Conservation (phyloP, 2,113 vertebrate genomes). For the Mugil cephalus region DNA sequence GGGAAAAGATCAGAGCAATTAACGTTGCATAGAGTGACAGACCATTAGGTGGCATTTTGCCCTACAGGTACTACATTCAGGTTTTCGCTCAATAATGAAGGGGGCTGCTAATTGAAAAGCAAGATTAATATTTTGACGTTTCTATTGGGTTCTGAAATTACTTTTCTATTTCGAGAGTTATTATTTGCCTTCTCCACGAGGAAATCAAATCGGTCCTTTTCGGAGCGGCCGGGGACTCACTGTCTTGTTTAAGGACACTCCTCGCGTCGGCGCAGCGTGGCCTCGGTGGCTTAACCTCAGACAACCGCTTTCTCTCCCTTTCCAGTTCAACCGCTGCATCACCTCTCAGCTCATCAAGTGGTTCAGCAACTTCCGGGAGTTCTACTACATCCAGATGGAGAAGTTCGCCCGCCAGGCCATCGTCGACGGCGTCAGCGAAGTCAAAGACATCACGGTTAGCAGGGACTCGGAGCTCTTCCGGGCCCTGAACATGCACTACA, state of each 20-base stretch:
- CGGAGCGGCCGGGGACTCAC: too few species aligned
- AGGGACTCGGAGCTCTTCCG: slow-evolving; percentile 93
- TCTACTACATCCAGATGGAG: slow-evolving; percentile 99
- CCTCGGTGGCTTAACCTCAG: not conserved
- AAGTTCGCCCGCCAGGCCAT: slow-evolving; percentile 95
- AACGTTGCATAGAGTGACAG: slow-evolving; percentile 58
- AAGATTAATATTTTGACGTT: too few species aligned
- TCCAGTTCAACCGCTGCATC: slow-evolving; percentile 95
- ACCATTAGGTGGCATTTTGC: slow-evolving; percentile 58
- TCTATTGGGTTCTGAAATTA: slow-evolving; percentile 13
- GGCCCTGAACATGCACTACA: slow-evolving; percentile 94
- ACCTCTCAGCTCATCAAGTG: slow-evolving; percentile 99
- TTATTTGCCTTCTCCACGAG: slow-evolving; percentile 3
- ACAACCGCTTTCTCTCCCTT: slow-evolving; percentile 17
- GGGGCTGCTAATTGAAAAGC: slow-evolving; percentile 33
- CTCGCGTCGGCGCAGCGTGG: not conserved
- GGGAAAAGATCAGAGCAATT: slow-evolving; percentile 81
- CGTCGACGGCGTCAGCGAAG: slow-evolving; percentile 86
- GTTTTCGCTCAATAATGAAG: slow-evolving; percentile 43
- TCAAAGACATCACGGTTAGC: slow-evolving; percentile 87
- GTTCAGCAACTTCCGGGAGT: slow-evolving; percentile 99
- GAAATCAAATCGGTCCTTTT: not conserved
- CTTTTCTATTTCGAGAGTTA: slow-evolving; percentile 15
- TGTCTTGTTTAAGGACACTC: too few species aligned
- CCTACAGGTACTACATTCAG: slow-evolving; percentile 52